phyloP scores from a whole-genome alignment of 53 echinoderm and acorn worm genomes.

The Echinarachnius parma region DNA sequence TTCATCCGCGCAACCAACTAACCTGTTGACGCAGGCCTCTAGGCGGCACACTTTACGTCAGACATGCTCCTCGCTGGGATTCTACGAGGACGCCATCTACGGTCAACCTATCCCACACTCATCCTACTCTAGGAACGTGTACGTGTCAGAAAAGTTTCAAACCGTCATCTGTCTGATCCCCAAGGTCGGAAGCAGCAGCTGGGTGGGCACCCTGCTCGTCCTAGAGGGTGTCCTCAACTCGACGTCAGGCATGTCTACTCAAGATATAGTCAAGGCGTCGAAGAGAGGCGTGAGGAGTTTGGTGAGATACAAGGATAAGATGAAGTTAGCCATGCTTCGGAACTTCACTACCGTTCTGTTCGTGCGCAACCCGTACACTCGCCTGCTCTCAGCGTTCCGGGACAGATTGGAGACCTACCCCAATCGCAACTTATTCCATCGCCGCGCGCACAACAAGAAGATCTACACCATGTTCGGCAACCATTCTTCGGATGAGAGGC shows the following conservation, averaged over 20 bases:
- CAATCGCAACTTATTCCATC: slow-evolving; percentile 19
- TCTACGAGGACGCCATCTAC: slow-evolving; percentile 4
- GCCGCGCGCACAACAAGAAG: not conserved
- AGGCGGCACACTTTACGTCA: slow-evolving; percentile 18
- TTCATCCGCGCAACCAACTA: too few relatives aligned
- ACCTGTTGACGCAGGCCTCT: too few relatives aligned
- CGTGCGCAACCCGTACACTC: slow-evolving; percentile 37
- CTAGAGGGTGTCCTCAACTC: slow-evolving; percentile 16
- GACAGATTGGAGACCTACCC: slow-evolving; percentile 48
- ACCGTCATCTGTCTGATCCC: slow-evolving; percentile 13
- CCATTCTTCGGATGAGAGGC: slow-evolving; percentile 11
- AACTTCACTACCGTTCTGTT: slow-evolving; percentile 35
- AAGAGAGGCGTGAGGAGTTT: not conserved
- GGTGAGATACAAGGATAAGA: not conserved
- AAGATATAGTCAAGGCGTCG: not conserved
- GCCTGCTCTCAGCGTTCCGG: slow-evolving; percentile 32
- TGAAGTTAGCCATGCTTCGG: not conserved
- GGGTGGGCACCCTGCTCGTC: slow-evolving; percentile 3
- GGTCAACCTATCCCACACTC: not conserved
- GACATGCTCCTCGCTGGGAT: slow-evolving; percentile 17
- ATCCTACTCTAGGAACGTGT: not conserved
- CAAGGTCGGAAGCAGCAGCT: slow-evolving; percentile 17
- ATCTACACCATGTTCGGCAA: slow-evolving; percentile 28
- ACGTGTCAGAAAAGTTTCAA: slow-evolving; percentile 16
- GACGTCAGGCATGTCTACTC: not conserved